Evolutionary conservation across 2,113 vertebrate genomes (phyloP), one percentile per base, ranked within the genome.

Genomic region (Phylloscopus whistleri): DNA sequence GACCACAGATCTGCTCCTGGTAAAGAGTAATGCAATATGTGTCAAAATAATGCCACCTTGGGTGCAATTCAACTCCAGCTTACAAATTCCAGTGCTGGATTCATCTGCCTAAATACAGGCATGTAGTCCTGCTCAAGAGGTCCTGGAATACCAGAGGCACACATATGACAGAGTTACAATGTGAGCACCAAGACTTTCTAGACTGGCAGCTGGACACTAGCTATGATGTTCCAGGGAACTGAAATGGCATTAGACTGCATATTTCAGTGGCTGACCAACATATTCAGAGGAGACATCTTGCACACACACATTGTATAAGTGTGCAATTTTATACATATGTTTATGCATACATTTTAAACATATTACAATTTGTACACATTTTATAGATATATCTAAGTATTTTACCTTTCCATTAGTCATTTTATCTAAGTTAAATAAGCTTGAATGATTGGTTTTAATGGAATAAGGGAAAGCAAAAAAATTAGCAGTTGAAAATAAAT

Each of bases 141-240:
- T 9, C 33, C 16, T 48, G 37, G 30, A 43, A 14, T 33, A 43
- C 49, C 31, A 28, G 27, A 66, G 24, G 2, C 31, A 49, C 41
- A 81, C n/a, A n/a, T 23, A n/a, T 0, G 4, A 60, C 27, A 39
- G 49, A 48, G 16, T 21, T 16, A 33, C 2, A n/a, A 19, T 1
- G 4, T 49, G 35, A 84, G 51, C 16, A 81, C n/a, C 41, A 33
- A 51, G 30, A 43, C 17, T 20, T 53, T 43, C 24, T 78, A 28
- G 21, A 56, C 21, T 30, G 64, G 44, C 35, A 84, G 15, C 43
- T 79, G 63, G 56, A 86, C 22, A 48, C 4, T 52, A 84, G 44
- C 7, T 84, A 8, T 33, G 21, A 74, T 39, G 5, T 8, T 12
- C 18, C 41, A 79, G 41, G 30, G 81, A 48, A 51, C 3, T 27